phyloP scores from a whole-genome alignment of 2,888 invertebrate species.

The Lithophane ornitopus region DNA sequence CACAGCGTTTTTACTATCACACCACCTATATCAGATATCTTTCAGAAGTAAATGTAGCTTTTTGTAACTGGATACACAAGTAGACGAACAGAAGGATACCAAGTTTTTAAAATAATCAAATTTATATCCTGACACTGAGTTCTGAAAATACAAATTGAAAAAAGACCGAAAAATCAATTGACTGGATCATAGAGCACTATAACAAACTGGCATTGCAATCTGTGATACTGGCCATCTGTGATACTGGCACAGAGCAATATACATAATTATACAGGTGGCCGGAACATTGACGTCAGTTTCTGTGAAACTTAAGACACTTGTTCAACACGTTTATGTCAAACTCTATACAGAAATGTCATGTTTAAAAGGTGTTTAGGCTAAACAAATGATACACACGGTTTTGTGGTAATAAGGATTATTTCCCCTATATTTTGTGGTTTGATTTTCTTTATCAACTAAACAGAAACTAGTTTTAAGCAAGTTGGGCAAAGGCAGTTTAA shows the following conservation, averaged over 20 bases:
- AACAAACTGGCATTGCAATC: no score
- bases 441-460: neutral
- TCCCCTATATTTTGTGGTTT: neutral
- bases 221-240: no score
- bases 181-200: no score
- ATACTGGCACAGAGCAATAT: no score
- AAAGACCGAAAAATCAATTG: conserved; percentile 52
- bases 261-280: no score
- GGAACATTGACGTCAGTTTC: no score
- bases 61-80: conserved; percentile 3
- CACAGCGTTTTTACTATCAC: conserved; percentile 1
- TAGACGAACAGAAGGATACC: conserved; percentile 42
- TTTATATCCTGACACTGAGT: conserved; percentile 66
- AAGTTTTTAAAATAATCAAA: conserved; percentile 60
- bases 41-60: neutral
- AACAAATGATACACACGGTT: no score
- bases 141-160: conserved; percentile 59
- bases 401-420: no score
- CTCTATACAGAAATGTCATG: no score
- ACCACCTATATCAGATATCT: neutral
- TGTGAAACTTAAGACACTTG: no score
- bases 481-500: neutral
- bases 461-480: neutral
- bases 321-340: no score
- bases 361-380: no score